phyloP scores from a whole-genome alignment of 2,888 invertebrate species.

The Ophion costatus region DNA sequence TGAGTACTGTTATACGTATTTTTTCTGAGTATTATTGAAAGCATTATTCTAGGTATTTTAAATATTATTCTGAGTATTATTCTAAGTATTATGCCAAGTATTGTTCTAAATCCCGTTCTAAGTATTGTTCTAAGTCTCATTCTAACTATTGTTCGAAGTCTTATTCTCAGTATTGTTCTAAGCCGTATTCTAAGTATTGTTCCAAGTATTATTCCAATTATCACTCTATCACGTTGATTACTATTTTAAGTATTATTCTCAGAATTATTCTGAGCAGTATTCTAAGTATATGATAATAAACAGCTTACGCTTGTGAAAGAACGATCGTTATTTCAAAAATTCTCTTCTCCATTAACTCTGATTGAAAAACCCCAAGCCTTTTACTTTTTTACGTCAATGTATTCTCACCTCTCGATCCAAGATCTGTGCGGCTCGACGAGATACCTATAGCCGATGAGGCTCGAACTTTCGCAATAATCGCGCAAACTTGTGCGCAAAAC shows the following conservation, averaged over 20 bases:
- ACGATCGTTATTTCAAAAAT: neutral
- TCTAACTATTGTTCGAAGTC: too few relatives aligned
- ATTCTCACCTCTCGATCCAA: slow-evolving; percentile 75
- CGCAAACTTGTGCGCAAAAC: slow-evolving; percentile 65
- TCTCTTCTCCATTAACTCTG: neutral
- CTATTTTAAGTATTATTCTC: neutral
- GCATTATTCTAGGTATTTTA: too few relatives aligned
- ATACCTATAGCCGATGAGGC: slow-evolving; percentile 73
- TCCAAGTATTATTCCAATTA: neutral
- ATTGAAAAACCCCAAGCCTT: neutral
- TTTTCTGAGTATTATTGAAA: too few relatives aligned
- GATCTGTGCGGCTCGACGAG: slow-evolving; percentile 70
- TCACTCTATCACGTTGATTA: neutral
- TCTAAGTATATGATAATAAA: neutral
- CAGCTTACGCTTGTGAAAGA: too few relatives aligned
- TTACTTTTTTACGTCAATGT: neutral
- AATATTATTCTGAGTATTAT: too few relatives aligned
- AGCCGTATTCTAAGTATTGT: too few relatives aligned
- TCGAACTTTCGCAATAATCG: slow-evolving; percentile 74
- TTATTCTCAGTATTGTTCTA: too few relatives aligned
- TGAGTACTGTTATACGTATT: too few relatives aligned
- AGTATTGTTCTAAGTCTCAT: too few relatives aligned
- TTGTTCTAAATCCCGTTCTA: too few relatives aligned
- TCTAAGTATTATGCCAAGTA: too few relatives aligned
- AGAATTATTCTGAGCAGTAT: neutral